Evolutionary conservation across 2,797 vertebrate species (phyloP).

Genomic region (Ispidina lecontei): DNA sequence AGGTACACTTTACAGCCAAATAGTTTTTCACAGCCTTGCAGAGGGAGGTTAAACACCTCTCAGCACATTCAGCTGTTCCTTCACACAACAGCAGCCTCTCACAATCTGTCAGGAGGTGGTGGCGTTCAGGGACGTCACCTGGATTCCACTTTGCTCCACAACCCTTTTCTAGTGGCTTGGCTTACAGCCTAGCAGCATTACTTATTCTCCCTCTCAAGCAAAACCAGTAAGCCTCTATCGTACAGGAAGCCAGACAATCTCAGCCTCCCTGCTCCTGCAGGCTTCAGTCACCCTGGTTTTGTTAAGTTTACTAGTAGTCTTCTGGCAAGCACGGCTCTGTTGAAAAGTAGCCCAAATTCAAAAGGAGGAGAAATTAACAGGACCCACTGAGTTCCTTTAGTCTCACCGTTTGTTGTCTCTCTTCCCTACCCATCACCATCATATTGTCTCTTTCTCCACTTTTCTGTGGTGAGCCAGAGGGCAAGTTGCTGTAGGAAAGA

Average conservation of each 20-base stretch:
- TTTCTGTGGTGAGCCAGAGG: not conserved
- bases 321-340: not conserved
- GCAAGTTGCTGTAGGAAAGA: not conserved
- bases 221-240: not conserved
- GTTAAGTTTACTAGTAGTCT: not conserved
- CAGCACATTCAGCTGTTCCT: fast-evolving
- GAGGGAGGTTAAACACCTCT: not conserved
- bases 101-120: not conserved
- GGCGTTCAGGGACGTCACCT: not conserved
- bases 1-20: not conserved
- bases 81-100: not conserved
- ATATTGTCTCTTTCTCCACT: not conserved
- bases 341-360: not conserved
- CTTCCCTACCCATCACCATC: not conserved
- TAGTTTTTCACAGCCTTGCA: not conserved
- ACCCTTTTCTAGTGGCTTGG: conserved; percentile 1
- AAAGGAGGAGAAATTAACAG: not conserved
- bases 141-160: not conserved
- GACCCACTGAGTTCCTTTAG: not conserved
- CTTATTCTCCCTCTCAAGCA: not conserved
- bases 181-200: not conserved
- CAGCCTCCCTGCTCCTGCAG: not conserved
- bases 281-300: not conserved
- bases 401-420: not conserved
- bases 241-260: not conserved